phyloP scores from a whole-genome alignment of 2,113 vertebrate genomes.

The Nesogale talazaci region DNA sequence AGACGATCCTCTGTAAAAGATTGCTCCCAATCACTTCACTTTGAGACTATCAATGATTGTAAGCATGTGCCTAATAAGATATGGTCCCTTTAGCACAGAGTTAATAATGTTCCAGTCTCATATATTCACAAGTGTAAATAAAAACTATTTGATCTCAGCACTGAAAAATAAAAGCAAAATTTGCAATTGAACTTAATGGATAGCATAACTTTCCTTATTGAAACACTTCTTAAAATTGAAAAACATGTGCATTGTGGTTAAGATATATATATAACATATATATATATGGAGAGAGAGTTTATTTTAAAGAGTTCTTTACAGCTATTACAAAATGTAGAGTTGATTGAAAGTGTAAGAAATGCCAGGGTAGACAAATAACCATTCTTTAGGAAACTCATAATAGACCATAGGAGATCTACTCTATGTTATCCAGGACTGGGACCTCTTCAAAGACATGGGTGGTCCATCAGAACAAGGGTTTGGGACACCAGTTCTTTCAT shows the following conservation, averaged over 20 bases:
- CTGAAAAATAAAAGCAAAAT: slow-evolving; percentile 34
- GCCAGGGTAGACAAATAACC: not conserved
- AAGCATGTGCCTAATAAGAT: slow-evolving; percentile 13
- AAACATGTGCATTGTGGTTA: not conserved
- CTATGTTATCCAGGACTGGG: not conserved
- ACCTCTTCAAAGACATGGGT: not conserved
- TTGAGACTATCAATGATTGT: slow-evolving; percentile 48
- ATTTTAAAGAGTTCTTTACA: not conserved
- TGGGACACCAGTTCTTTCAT: not conserved
- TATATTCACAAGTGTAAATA: slow-evolving; percentile 18
- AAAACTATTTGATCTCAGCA: slow-evolving; percentile 27
- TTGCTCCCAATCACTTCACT: not conserved
- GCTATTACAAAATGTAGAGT: not conserved
- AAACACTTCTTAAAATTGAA: not conserved
- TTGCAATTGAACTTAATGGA: slow-evolving; percentile 65
- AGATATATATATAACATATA: not conserved
- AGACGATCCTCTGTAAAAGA: slow-evolving; percentile 50
- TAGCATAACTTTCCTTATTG: slow-evolving; percentile 13
- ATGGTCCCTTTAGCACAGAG: slow-evolving; percentile 26
- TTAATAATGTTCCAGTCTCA: slow-evolving; percentile 9
- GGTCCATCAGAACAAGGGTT: not conserved
- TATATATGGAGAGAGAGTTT: not conserved
- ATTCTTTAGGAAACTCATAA: not conserved
- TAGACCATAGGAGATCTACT: not conserved
- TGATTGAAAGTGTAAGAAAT: not conserved